Percentiles rank a stretch among this genome's conserved stretches.
These are phyloP conservation scores for Diplosoma virens DNA, from an alignment of 23 tunicate genomes.

Conservation along the genomic window DNA sequence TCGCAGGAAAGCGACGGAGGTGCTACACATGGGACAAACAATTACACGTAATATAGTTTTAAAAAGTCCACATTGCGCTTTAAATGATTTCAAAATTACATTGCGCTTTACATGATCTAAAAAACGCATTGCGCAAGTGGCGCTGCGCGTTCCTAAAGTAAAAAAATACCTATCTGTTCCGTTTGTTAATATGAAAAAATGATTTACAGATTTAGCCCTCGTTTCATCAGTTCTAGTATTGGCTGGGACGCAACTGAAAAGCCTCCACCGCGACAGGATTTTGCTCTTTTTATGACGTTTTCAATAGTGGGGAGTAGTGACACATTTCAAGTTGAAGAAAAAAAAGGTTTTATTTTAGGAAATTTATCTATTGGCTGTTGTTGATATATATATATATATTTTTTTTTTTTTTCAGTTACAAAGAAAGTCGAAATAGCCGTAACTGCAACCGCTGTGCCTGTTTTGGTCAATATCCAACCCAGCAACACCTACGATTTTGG, in stretches of 20 bases:
- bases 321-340: slow-evolving; percentile 43
- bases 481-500: slow-evolving; percentile 82
- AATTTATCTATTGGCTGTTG: too few species aligned
- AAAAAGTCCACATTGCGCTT: too few species aligned
- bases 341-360: too few species aligned
- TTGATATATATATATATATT: not conserved
- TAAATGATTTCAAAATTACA: too few species aligned
- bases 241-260: slow-evolving; percentile 91
- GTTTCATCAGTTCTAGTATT: slow-evolving; percentile 74
- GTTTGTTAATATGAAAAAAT: not conserved
- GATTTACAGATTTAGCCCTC: slow-evolving; percentile 72
- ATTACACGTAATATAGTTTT: too few species aligned
- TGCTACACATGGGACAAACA: too few species aligned
- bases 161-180: too few species aligned
- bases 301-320: slow-evolving; percentile 93
- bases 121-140: too few species aligned
- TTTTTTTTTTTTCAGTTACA: slow-evolving; percentile 39
- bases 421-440: slow-evolving; percentile 81
- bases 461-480: slow-evolving; percentile 74
- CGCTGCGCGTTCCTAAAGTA: too few species aligned
- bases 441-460: slow-evolving; percentile 93
- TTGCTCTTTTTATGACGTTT: slow-evolving; percentile 80
- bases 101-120: too few species aligned
- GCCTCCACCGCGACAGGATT: slow-evolving; percentile 93
- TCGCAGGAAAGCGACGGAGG: too few species aligned